Evolutionary conservation across 2,888 invertebrate species (phyloP), one percentile per base, ranked within the genome.

Genomic region (Carterocephalus palaemon): DNA sequence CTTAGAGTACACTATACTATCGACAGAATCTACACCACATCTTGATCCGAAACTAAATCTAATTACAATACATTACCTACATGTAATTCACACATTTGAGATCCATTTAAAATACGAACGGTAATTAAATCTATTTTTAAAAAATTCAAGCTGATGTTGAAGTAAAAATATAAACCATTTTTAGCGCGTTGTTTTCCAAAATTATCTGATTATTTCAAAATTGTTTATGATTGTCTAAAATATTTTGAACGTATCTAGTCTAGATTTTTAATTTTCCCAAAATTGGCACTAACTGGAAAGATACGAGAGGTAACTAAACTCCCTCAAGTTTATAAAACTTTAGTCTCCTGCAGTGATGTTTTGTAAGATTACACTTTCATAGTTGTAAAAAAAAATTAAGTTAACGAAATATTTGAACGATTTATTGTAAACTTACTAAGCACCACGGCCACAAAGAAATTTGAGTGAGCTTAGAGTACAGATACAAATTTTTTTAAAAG

Each of bases 11-110:
- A 15, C n/a, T n/a, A n/a, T n/a, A n/a, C n/a, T 32, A 15, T 24
- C 40, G 26, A 46, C 37, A 52, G 47, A 47, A 47, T 46, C 54
- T 51, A 62, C 67, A 59, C 69, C 71, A 71, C 71, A 71, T 70
- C 71, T 71, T 65, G 64, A 67, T 60, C 45, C 52, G 26, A 39
- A 38, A 15, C 3, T 32, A 10, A 10, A 4, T 31, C 9, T 12
- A 9, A 22, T n/a, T n/a, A n/a, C n/a, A n/a, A n/a, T n/a, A n/a
- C n/a, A n/a, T n/a, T n/a, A n/a, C n/a, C n/a, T n/a, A n/a, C n/a
- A n/a, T n/a, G n/a, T n/a, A n/a, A n/a, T n/a, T n/a, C n/a, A n/a
- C n/a, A n/a, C n/a, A n/a, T n/a, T n/a, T n/a, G n/a, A n/a, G n/a
- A n/a, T n/a, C n/a, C n/a, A n/a, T n/a, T n/a, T n/a, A n/a, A n/a